These are phyloP conservation scores for Peromyscus californicus DNA, from an alignment of 2,113 vertebrate species.

Conservation along the genomic window DNA sequence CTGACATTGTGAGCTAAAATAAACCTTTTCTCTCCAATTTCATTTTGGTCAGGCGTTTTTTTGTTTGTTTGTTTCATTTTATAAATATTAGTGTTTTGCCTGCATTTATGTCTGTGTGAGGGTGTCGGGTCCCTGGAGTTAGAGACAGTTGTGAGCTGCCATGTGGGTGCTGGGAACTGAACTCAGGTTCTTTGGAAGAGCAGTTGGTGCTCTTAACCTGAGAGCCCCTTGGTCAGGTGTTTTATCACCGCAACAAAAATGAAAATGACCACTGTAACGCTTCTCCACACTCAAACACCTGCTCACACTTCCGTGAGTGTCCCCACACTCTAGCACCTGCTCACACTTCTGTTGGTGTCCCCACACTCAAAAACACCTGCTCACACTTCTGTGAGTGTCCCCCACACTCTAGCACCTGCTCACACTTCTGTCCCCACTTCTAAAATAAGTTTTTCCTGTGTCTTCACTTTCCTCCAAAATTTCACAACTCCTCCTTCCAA, in stretches of 20 bases:
- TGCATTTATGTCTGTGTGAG: too few relatives aligned
- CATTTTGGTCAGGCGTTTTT: not conserved
- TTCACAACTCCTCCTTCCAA: not conserved
- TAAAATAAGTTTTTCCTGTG: not conserved
- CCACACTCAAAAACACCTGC: not conserved
- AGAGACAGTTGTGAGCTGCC: too few relatives aligned
- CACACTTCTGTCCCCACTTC: not conserved
- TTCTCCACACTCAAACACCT: not conserved
- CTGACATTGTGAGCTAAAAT: not conserved
- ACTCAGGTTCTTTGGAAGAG: too few relatives aligned
- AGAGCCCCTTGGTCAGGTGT: not conserved
- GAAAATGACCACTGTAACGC: not conserved
- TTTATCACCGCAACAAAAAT: not conserved
- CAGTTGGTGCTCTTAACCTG: too few relatives aligned
- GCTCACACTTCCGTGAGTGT: not conserved
- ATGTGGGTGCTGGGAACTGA: too few relatives aligned
- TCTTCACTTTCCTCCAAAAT: not conserved
- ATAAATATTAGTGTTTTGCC: too few relatives aligned
- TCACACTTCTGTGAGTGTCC: not conserved
- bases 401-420: too few relatives aligned
- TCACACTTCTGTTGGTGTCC: not conserved
- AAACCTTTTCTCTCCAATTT: not conserved
- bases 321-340: not conserved
- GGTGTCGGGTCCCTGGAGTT: too few relatives aligned
- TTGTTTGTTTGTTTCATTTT: too few relatives aligned